phyloP scores from a whole-genome alignment of 2,113 vertebrate species.

The Microtus montanus region DNA sequence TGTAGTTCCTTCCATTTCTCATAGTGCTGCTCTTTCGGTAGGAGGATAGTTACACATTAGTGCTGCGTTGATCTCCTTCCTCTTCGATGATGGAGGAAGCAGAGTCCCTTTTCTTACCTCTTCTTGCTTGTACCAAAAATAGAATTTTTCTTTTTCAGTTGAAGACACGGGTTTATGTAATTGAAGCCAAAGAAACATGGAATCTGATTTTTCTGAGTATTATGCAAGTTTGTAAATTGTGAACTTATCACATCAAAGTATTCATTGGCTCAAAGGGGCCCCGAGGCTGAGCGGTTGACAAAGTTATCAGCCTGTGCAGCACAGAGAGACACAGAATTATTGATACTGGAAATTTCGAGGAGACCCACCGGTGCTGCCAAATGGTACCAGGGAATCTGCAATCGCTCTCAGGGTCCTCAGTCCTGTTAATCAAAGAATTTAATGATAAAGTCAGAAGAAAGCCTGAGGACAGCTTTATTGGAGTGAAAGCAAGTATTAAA shows the following conservation, averaged over 20 bases:
- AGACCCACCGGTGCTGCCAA: not conserved
- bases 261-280: not conserved
- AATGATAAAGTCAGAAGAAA: not conserved
- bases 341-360: not conserved
- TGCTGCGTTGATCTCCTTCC: not conserved
- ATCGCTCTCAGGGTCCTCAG: not conserved
- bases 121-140: not conserved
- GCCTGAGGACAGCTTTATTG: not conserved
- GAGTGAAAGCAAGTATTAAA: slow-evolving; percentile 25
- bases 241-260: not conserved
- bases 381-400: not conserved
- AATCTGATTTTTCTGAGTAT: slow-evolving; percentile 2
- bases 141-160: not conserved
- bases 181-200: not conserved
- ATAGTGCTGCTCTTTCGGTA: not conserved
- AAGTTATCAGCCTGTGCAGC: not conserved
- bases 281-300: not conserved
- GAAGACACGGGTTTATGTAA: not conserved
- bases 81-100: not conserved
- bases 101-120: not conserved
- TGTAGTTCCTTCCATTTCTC: not conserved
- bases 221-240: not conserved
- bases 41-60: not conserved
- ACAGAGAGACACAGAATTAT: not conserved
- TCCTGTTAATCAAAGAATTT: not conserved